phyloP scores from a whole-genome alignment of 2,888 invertebrate species.

The Sturmia bella region DNA sequence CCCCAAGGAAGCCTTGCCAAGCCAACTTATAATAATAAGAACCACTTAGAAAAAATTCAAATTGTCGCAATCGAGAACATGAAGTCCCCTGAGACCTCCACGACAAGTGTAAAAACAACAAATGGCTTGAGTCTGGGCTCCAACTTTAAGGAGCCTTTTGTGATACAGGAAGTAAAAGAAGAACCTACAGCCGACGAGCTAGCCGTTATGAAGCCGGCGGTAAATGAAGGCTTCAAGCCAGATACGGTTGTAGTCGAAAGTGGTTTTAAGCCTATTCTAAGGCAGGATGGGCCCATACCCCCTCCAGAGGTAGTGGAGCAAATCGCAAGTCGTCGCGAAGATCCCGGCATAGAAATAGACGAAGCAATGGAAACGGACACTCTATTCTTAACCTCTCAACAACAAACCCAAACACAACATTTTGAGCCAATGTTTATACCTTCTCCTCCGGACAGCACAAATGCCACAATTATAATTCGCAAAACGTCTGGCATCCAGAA shows the following conservation, averaged over 20 bases:
- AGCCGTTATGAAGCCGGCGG: slow-evolving; percentile 83
- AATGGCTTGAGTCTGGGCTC: slow-evolving; percentile 64
- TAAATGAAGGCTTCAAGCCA: slow-evolving; percentile 90
- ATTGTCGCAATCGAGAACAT: slow-evolving; percentile 35
- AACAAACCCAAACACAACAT: slow-evolving; percentile 83
- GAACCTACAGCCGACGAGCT: slow-evolving; percentile 75
- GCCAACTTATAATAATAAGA: slow-evolving; percentile 59
- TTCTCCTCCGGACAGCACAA: slow-evolving; percentile 87
- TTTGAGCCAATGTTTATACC: slow-evolving; percentile 92
- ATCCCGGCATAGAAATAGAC: slow-evolving; percentile 79
- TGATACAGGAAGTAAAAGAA: slow-evolving; percentile 74
- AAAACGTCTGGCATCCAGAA: slow-evolving; percentile 63
- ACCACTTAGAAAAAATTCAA: slow-evolving; percentile 68
- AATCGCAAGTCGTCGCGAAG: slow-evolving; percentile 79
- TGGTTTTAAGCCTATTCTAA: slow-evolving; percentile 89
- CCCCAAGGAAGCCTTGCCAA: slow-evolving; percentile 76
- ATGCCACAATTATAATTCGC: slow-evolving; percentile 74
- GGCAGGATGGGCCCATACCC: slow-evolving; percentile 82
- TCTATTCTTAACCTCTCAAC: slow-evolving; percentile 80
- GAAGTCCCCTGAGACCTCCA: slow-evolving; percentile 46
- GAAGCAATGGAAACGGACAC: slow-evolving; percentile 81
- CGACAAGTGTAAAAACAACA: slow-evolving; percentile 27
- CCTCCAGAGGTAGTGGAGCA: slow-evolving; percentile 80
- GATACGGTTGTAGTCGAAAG: slow-evolving; percentile 91
- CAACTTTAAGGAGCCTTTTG: slow-evolving; percentile 76